These are phyloP conservation scores for Nomada lathburiana DNA, from an alignment of 2,888 invertebrate genomes.

Conservation along the genomic window DNA sequence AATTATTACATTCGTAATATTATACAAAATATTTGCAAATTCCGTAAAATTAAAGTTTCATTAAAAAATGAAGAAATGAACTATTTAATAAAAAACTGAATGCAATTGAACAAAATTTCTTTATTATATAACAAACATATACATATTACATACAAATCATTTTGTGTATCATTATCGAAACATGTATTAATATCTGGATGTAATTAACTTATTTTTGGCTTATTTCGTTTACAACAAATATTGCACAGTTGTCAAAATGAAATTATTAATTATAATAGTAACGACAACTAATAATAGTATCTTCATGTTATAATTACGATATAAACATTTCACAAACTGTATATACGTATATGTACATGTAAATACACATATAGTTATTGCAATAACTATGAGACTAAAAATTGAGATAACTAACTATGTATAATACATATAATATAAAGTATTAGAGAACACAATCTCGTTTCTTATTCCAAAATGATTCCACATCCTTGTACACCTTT, in stretches of 20 bases:
- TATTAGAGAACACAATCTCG: constrained; percentile 72
- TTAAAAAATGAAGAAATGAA: too few relatives aligned
- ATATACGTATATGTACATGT: too few relatives aligned
- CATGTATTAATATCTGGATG: too few relatives aligned
- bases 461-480: constrained; percentile 82
- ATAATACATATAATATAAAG: not conserved
- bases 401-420: too few relatives aligned
- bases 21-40: not conserved
- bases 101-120: too few relatives aligned
- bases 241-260: not conserved
- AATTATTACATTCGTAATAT: constrained; percentile 6
- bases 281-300: not conserved
- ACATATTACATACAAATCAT: not conserved
- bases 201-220: not conserved
- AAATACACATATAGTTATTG: too few relatives aligned
- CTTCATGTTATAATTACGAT: not conserved
- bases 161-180: not conserved
- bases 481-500: constrained; percentile 84
- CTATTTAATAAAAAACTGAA: too few relatives aligned
- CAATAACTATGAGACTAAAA: too few relatives aligned
- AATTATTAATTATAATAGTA: not conserved
- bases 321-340: not conserved
- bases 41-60: too few relatives aligned
- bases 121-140: too few relatives aligned
- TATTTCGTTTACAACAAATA: not conserved